Conservation (phyloP, 2,797 vertebrate genomes). For the Enteromius argenteus region DNA sequence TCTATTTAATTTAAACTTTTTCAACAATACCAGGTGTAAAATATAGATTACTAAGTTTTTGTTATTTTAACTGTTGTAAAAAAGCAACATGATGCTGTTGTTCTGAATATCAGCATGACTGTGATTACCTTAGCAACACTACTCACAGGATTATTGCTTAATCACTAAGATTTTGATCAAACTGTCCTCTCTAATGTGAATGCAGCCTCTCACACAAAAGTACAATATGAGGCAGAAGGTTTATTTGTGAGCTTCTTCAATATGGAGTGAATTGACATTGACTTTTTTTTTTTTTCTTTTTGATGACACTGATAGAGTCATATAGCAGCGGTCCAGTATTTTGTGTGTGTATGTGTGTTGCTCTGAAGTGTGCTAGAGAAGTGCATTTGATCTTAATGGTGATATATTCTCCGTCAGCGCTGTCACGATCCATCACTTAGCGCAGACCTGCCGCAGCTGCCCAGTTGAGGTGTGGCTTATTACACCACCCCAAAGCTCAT, state of each 20-base stretch:
- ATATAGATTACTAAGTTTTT: not conserved
- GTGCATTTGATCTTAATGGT: slow-evolving; percentile 95
- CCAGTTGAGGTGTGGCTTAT: slow-evolving; percentile 94
- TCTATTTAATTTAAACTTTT: too few species aligned
- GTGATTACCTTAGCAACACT: not conserved
- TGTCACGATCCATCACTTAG: slow-evolving; percentile 94
- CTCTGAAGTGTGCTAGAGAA: slow-evolving; percentile 76
- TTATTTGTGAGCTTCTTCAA: slow-evolving; percentile 9
- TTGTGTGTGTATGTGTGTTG: slow-evolving; percentile 48
- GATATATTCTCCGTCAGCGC: slow-evolving; percentile 89
- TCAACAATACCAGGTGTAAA: not conserved
- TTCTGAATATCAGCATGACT: not conserved
- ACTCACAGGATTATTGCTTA: not conserved
- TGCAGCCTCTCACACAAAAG: not conserved
- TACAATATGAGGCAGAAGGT: not conserved
- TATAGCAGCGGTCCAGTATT: slow-evolving; percentile 55
- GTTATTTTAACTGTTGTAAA: not conserved
- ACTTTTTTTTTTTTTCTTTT: slow-evolving; percentile 60
- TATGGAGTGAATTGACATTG: not conserved
- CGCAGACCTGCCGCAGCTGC: slow-evolving; percentile 81
- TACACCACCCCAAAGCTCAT: slow-evolving; percentile 88
- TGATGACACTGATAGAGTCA: slow-evolving; percentile 57
- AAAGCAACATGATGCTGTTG: not conserved
- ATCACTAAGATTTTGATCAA: not conserved
- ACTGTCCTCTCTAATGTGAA: not conserved